phyloP scores from a whole-genome alignment of 2,113 vertebrate genomes.

The Pteropus alecto region DNA sequence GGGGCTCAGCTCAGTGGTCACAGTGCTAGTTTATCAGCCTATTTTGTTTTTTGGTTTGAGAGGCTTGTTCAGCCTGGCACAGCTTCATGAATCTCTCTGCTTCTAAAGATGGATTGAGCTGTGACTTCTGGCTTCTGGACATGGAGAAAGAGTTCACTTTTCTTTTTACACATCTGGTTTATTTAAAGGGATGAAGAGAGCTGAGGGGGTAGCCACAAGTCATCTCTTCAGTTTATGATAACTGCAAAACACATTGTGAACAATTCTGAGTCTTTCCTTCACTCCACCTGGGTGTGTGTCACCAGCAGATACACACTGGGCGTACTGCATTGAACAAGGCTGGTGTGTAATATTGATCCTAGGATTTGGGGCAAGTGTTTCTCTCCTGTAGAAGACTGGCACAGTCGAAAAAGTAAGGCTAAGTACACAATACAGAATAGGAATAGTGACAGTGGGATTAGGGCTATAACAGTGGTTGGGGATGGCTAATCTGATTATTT shows the following conservation, averaged over 20 bases:
- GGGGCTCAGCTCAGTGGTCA: not conserved
- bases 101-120: not conserved
- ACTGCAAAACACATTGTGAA: not conserved
- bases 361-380: not conserved
- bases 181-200: not conserved
- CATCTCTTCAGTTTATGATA: accelerated
- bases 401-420: not conserved
- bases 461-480: not conserved
- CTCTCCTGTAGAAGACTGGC: not conserved
- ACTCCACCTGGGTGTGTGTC: not conserved
- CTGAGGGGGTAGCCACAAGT: no score
- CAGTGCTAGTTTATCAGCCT: slow-evolving; percentile 68
- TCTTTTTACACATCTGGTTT: not conserved
- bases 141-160: not conserved
- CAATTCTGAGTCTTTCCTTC: not conserved
- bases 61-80: slow-evolving; percentile 39
- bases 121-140: not conserved
- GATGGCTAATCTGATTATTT: not conserved
- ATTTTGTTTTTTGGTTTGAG: slow-evolving; percentile 66
- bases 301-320: not conserved
- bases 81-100: not conserved
- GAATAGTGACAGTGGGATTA: not conserved
- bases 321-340: not conserved
- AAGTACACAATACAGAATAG: accelerated
- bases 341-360: not conserved